Evolutionary conservation across 2,113 vertebrate species (phyloP), one percentile per base, ranked within the genome.

Genomic region (Aplodontia rufa): DNA sequence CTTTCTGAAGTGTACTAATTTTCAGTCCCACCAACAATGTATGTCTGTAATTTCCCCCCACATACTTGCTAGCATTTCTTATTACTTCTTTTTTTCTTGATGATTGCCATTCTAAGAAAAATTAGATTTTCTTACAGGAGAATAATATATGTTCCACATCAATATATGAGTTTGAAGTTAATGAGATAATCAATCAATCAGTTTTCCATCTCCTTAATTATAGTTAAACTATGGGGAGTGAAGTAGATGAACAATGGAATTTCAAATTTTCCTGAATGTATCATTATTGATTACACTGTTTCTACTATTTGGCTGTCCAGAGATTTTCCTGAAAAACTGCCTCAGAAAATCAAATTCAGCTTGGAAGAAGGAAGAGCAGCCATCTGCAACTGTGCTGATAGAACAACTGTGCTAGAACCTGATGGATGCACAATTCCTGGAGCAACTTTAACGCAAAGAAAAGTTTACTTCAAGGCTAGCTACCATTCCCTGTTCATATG

Each of bases 401-500:
- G 40, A 51, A 30, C 0, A 83, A 11, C 42, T 35, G 1, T n/a
- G 64, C 74, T 58, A 40, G 14, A 51, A 60, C 10, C n/a, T 75
- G 6, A 55, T 37, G n/a, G 76, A 45, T 47, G 60, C 30, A 19
- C 71, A 84, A 32, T 88, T 84, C 51, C 24, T 64, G 24, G 94
- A 96, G 58, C 26, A 86, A 88, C 55, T 87, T 87, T 66, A 91
- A 26, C 72, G 93, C 53, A 94, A 42, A 94, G 32, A 80, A 68
- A 85, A 94, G 26, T 69, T 86, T 45, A 88, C 84, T 85, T 90
- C 74, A 90, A 42, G 78, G 35, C 42, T 55, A 72, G 35, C 42
- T 55, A 72, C 81, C 68, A 37, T 24, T 47, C 22, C 3, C n/a
- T 58, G 17, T 16, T 66, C 3, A 53, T 11, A 14, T 51, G 35